Conservation (phyloP, 2,797 vertebrate genomes). For the Pseudotriccus pelzelni region DNA sequence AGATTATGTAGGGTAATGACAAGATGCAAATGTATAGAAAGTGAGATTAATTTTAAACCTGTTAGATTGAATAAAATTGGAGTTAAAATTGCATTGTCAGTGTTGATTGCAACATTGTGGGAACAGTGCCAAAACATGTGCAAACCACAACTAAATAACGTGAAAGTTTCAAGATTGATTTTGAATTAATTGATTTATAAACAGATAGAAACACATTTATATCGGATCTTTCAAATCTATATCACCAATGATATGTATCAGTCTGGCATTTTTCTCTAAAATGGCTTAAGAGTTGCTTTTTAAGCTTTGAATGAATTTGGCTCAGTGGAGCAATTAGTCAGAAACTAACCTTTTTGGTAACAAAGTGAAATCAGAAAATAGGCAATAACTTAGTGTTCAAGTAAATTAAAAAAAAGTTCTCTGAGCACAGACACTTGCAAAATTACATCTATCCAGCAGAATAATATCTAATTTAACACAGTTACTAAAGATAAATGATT, state of each 20-base stretch:
- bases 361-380: conserved; percentile 66
- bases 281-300: conserved; percentile 56
- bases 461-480: conserved; percentile 78
- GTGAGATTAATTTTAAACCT: conserved; percentile 2
- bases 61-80: background rate
- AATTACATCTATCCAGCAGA: conserved; percentile 69
- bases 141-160: conserved; percentile 16
- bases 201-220: conserved; percentile 29
- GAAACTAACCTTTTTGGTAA: conserved; percentile 71
- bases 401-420: conserved; percentile 65
- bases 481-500: conserved; percentile 80
- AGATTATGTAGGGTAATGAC: background rate
- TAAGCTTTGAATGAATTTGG: conserved; percentile 50
- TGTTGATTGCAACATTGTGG: background rate
- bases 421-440: conserved; percentile 65
- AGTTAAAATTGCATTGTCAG: background rate
- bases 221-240: conserved; percentile 20
- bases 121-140: background rate
- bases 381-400: conserved; percentile 65
- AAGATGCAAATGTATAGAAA: background rate
- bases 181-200: conserved; percentile 65
- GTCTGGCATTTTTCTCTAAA: conserved; percentile 60
- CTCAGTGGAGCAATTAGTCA: conserved; percentile 70
- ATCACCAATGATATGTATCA: conserved; percentile 29
- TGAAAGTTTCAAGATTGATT: conserved; percentile 33